Evolutionary conservation across 1,140 invertebrate species (phyloP).

Genomic region (Callitettix versicolor): DNA sequence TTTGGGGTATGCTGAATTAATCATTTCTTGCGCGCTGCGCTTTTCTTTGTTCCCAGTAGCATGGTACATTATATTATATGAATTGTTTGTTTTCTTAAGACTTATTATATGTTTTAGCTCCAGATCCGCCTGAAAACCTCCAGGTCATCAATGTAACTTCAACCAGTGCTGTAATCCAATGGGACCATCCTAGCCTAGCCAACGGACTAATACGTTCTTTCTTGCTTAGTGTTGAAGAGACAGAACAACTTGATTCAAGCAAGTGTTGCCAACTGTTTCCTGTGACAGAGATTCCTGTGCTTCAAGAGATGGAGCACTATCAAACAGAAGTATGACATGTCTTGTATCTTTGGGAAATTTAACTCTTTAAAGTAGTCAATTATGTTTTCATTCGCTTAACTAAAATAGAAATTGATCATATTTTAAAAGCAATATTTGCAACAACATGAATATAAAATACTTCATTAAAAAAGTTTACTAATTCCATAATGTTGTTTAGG

Average conservation of each 20-base stretch:
- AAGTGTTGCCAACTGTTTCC: slow-evolving; percentile 4
- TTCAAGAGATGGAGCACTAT: not conserved
- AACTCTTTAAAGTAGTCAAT: not conserved
- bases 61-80: too few species aligned
- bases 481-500: not conserved
- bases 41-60: too few species aligned
- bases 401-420: too few species aligned
- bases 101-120: not conserved
- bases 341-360: not conserved
- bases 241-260: not conserved
- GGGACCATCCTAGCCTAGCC: not conserved
- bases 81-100: too few species aligned
- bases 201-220: slow-evolving; percentile 4
- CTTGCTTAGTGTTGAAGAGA: slow-evolving; percentile 3
- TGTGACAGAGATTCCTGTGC: not conserved
- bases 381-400: too few species aligned
- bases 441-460: too few species aligned
- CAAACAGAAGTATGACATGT: not conserved
- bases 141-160: not conserved
- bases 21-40: too few species aligned
- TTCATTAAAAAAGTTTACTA: too few species aligned
- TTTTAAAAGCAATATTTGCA: too few species aligned
- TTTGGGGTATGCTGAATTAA: too few species aligned
- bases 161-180: not conserved
- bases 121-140: not conserved